Percentiles rank a stretch among this genome's conserved stretches.
Evolutionary conservation across 2,888 invertebrate species (phyloP).

Genomic region (Patella pellucida): DNA sequence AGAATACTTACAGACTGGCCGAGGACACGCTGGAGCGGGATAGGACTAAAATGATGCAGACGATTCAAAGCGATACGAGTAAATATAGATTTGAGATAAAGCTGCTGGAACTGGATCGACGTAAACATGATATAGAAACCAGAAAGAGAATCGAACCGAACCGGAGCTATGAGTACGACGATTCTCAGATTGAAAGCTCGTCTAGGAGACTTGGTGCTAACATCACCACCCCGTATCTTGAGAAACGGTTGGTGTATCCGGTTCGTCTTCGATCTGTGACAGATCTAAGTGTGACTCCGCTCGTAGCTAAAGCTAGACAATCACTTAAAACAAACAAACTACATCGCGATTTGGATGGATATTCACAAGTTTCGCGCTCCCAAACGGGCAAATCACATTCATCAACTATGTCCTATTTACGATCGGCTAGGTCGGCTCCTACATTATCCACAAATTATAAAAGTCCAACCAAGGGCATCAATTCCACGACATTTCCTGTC

Average conservation of each 20-base stretch:
- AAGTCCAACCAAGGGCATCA: not conserved
- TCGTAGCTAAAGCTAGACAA: conserved; percentile 52
- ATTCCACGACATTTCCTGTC: not conserved
- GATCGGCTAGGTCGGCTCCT: not conserved
- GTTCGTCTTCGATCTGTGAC: conserved; percentile 46
- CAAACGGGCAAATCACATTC: not conserved
- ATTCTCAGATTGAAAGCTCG: conserved; percentile 50
- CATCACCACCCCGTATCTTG: conserved; percentile 53
- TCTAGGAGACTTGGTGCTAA: conserved; percentile 53
- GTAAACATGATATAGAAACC: conserved; percentile 54
- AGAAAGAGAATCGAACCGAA: conserved; percentile 55
- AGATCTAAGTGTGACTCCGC: conserved; percentile 50
- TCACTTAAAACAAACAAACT: conserved; percentile 41
- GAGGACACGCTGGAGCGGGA: conserved; percentile 50
- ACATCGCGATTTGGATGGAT: conserved; percentile 27
- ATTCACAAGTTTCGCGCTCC: not conserved
- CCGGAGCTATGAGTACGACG: conserved; percentile 60
- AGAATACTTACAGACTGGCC: conserved; percentile 50
- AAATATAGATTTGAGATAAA: conserved; percentile 61
- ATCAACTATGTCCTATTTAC: not conserved
- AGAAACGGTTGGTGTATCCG: conserved; percentile 50
- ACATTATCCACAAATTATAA: not conserved
- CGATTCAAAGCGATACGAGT: conserved; percentile 51
- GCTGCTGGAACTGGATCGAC: conserved; percentile 57
- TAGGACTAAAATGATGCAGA: conserved; percentile 43